Percentiles rank a stretch among this genome's conserved stretches.
phyloP scores from a whole-genome alignment of 2,888 invertebrate genomes.

The Agriopis aurantiaria region DNA sequence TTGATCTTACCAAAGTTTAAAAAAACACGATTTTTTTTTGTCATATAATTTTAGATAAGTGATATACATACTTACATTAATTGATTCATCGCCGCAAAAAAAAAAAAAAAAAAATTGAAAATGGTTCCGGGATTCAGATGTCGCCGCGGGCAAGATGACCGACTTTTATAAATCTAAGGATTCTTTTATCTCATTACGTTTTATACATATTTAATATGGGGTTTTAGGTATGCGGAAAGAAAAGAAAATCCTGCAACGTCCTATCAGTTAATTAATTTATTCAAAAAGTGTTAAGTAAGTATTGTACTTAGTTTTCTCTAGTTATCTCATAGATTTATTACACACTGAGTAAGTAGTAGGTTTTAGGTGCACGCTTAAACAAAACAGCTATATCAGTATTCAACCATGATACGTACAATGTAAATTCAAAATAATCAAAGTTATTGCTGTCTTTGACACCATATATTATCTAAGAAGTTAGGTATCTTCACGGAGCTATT shows the following conservation, averaged over 20 bases:
- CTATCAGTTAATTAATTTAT: not conserved
- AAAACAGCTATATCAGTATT: not conserved
- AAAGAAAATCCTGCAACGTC: not conserved
- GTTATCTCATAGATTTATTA: no score
- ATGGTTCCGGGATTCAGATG: slow-evolving; percentile 8
- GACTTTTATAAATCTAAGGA: slow-evolving; percentile 12
- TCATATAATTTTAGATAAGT: no score
- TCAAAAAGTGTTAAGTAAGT: not conserved
- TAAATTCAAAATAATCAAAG: not conserved
- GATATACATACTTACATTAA: no score
- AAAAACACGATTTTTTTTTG: no score
- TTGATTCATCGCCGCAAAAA: not conserved
- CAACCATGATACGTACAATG: not conserved
- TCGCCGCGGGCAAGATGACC: slow-evolving; percentile 10
- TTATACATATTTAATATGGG: slow-evolving; percentile 4
- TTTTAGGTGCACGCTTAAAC: no score
- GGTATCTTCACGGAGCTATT: not conserved
- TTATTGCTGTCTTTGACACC: not conserved
- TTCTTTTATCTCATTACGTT: slow-evolving; percentile 10
- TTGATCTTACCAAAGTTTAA: no score
- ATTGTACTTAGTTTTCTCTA: no score
- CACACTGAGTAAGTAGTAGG: no score
- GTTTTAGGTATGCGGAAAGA: not conserved
- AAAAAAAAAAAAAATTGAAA: not conserved
- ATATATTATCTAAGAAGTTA: not conserved